These are phyloP conservation scores for Macroglossus sobrinus DNA, from an alignment of 2,113 vertebrate species.

Conservation along the genomic window DNA sequence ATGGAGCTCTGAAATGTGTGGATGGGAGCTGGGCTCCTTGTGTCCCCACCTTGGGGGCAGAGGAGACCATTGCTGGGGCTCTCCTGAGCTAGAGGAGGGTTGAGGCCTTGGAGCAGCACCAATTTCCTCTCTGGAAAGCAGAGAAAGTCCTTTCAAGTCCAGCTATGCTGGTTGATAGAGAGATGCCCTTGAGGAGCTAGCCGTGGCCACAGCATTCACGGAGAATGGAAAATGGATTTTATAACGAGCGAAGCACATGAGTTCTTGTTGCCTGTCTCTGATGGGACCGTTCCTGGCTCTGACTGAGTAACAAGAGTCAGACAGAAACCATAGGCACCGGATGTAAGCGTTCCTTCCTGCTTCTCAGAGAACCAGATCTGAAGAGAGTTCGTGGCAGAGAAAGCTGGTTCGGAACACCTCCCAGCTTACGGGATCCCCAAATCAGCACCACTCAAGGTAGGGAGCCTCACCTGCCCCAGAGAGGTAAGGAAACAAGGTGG, in stretches of 20 bases:
- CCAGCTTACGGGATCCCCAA: not conserved
- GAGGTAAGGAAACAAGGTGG: not conserved
- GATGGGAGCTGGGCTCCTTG: not conserved
- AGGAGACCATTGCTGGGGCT: not conserved
- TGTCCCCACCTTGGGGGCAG: not conserved
- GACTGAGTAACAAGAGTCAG: not conserved
- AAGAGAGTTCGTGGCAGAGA: not conserved
- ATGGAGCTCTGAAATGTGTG: not conserved
- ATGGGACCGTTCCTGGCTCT: not conserved
- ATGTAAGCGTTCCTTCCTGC: not conserved
- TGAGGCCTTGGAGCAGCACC: not conserved
- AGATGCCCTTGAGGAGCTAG: not conserved
- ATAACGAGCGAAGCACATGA: not conserved
- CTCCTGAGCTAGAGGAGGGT: not conserved
- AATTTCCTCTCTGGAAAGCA: not conserved
- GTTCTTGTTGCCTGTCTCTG: not conserved
- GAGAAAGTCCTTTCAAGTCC: not conserved
- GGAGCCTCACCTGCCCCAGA: not conserved
- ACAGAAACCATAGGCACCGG: not conserved
- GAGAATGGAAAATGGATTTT: not conserved
- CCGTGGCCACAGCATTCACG: accelerated
- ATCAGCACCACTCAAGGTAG: accelerated
- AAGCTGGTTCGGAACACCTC: not conserved
- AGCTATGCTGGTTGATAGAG: not conserved
- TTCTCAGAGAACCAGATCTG: not conserved